These are phyloP conservation scores for Chrysina gloriosa DNA, from an alignment of 2,888 invertebrate genomes.

Conservation along the genomic window DNA sequence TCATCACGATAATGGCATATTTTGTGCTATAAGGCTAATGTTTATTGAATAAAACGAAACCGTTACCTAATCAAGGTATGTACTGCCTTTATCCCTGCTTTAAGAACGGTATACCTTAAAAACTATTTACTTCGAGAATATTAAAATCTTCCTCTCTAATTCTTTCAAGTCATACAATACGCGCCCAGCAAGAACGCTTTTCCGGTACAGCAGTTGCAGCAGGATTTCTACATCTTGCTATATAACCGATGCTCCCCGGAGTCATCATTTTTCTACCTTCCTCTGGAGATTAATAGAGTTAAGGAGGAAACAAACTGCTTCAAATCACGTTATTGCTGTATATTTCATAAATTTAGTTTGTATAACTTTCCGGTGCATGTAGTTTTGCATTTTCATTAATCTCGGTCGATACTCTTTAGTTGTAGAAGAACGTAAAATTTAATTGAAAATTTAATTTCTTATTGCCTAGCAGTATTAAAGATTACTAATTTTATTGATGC, in stretches of 20 bases:
- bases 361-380: conserved; percentile 15
- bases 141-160: conserved; percentile 1
- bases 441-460: too few relatives aligned
- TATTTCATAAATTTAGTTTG: conserved; percentile 31
- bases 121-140: conserved; percentile 15
- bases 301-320: conserved; percentile 27
- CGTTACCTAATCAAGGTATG: not conserved
- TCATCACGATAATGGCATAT: too few relatives aligned
- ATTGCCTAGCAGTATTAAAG: too few relatives aligned
- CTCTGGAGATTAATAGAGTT: conserved; percentile 29
- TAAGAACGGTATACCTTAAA: too few relatives aligned
- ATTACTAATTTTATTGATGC: too few relatives aligned
- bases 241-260: not conserved
- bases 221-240: not conserved
- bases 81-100: not conserved
- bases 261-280: conserved; percentile 28
- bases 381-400: conserved; percentile 32
- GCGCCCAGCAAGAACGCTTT: conserved; percentile 7
- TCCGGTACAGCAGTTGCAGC: not conserved
- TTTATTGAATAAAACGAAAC: conserved; percentile 4
- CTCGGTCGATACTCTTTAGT: conserved; percentile 21
- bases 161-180: conserved; percentile 6
- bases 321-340: conserved; percentile 33
- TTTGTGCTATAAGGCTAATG: too few relatives aligned
- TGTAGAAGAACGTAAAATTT: conserved; percentile 1